Evolutionary conservation across 1,140 invertebrate species (phyloP).

Genomic region (Drosophila simulans): DNA sequence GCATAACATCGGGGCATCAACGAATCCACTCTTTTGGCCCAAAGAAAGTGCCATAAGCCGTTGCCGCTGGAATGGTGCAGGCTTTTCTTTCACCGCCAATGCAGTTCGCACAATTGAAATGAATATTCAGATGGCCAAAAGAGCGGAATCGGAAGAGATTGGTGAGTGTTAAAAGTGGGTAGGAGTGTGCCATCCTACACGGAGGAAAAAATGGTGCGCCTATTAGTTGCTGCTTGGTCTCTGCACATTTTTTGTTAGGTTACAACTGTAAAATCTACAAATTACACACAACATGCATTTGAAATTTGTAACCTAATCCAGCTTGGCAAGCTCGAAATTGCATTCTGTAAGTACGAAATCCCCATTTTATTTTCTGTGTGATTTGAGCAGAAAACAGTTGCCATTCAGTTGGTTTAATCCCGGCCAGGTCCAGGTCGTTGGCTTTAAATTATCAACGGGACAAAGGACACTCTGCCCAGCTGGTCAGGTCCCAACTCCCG

Average conservation of each 20-base stretch:
- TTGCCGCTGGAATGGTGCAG: slow-evolving; percentile 15
- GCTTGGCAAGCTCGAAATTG: background rate
- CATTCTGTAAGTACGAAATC: slow-evolving; percentile 12
- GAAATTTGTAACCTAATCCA: background rate
- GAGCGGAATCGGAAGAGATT: slow-evolving; percentile 12
- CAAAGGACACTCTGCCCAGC: slow-evolving; percentile 40
- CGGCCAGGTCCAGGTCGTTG: slow-evolving; percentile 66
- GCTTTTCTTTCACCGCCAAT: slow-evolving; percentile 12
- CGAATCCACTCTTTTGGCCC: slow-evolving; percentile 10
- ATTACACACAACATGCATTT: background rate
- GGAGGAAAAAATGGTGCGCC: background rate
- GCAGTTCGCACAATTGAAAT: slow-evolving; percentile 63
- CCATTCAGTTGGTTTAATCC: slow-evolving; percentile 44
- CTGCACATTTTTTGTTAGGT: background rate
- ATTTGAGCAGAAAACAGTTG: slow-evolving; percentile 34
- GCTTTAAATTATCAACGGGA: slow-evolving; percentile 56
- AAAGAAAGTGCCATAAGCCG: slow-evolving; percentile 50
- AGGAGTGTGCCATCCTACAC: background rate
- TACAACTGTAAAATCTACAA: background rate
- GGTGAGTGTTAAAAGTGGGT: background rate
- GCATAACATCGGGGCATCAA: too few relatives aligned
- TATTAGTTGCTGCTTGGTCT: too few relatives aligned
- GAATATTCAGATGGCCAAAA: slow-evolving; percentile 39
- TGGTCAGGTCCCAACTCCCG: slow-evolving; percentile 39
- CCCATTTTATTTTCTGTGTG: slow-evolving; percentile 34